Base-by-base conservation (phyloP, 2,888 invertebrate genomes). In the Philonicus albiceps region DNA sequence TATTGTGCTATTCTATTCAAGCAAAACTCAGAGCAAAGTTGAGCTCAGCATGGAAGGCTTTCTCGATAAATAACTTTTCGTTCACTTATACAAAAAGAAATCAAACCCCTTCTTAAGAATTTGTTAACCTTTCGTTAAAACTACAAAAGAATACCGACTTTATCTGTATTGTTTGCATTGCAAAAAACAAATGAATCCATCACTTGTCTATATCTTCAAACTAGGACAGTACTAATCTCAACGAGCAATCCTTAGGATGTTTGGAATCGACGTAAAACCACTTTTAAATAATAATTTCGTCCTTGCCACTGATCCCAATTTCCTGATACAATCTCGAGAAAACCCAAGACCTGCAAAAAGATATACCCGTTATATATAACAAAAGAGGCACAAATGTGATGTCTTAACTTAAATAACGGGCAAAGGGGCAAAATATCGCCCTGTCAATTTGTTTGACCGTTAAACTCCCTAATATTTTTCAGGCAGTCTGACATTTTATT, bases 371-470 rank as follows among this genome's bases (percentile, higher is more conserved):
- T n/a, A 84, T 72, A 22, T 73, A 84, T 73, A 72, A 73, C 73
- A 27, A 37, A 30, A 19, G 84, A 55, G 84, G 43, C 40, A 40
- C 73, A 84, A 84, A 43, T 84, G 81, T 73, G 73, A 84, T 73
- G 84, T 84, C 73, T 73, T 73, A 84, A 84, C 43, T 84, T 84
- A 76, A 76, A 86, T 55, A 55, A 53, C 74, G 53, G 75, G 55
- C 75, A 86, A 75, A 86, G 30, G 37, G 64, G 55, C 37, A 53
- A 86, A 85, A 87, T 86, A 87, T 87, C 86, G 80, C 55, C 81
- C 85, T 87, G 87, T 87, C 87, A 86, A 87, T 87, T 87, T 87
- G 83, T 86, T 87, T 87, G 87, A 86, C 87, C 87, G 87, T 85
- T 86, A 85, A 87, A 87, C 87, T 78, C 81, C 83, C 85, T 85